These are phyloP conservation scores for Epinephelus lanceolatus DNA, from an alignment of 2,113 vertebrate species.

Conservation along the genomic window DNA sequence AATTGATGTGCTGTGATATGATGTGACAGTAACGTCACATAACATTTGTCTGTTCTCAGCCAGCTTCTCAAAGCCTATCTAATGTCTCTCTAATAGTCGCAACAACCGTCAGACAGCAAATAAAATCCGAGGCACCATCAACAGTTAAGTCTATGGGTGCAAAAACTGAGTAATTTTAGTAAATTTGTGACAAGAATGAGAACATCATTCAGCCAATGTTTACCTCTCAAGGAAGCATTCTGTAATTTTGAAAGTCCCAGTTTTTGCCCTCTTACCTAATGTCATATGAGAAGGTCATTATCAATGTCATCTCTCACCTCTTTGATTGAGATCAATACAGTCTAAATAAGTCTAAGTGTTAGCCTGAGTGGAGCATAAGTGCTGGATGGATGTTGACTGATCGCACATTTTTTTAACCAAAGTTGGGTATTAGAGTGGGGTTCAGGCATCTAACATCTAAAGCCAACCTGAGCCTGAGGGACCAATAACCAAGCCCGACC, in stretches of 20 bases:
- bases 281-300: background rate
- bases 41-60: background rate
- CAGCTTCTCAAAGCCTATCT: too few relatives aligned
- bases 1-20: conserved; percentile 3
- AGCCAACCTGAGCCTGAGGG: too few relatives aligned
- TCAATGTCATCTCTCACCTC: background rate
- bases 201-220: background rate
- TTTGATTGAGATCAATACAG: background rate
- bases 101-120: background rate
- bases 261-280: background rate
- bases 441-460: too few relatives aligned
- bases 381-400: too few relatives aligned
- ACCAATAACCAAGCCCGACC: too few relatives aligned
- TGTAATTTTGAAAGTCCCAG: background rate
- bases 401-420: background rate
- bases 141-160: background rate
- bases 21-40: background rate
- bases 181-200: background rate
- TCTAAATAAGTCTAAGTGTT: background rate
- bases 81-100: background rate
- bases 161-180: background rate
- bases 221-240: background rate
- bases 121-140: background rate
- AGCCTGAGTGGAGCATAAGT: background rate
- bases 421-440: background rate